These are phyloP conservation scores for Puntigrus tetrazona DNA, from an alignment of 2,113 vertebrate genomes.

Conservation along the genomic window DNA sequence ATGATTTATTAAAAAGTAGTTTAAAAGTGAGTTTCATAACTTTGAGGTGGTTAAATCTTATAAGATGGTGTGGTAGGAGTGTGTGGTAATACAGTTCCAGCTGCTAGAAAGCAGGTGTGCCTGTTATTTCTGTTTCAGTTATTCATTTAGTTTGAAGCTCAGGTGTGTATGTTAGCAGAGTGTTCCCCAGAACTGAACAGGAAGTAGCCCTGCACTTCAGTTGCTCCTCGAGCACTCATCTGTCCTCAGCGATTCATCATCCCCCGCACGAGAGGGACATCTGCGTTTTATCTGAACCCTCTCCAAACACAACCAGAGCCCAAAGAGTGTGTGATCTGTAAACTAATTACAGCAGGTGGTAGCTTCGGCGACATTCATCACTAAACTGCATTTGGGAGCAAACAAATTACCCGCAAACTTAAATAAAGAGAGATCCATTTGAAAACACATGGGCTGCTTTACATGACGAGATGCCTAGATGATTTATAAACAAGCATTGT, in stretches of 20 bases:
- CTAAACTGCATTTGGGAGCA: not conserved
- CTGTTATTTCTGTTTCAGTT: not conserved
- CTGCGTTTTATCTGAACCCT: conserved; percentile 34
- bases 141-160: not conserved
- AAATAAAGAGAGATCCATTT: not conserved
- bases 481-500: not conserved
- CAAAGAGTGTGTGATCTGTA: conserved; percentile 9
- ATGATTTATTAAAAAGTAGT: not conserved
- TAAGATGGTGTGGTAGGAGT: not conserved
- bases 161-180: conserved; percentile 18
- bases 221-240: not conserved
- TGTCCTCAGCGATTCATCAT: conserved; percentile 18
- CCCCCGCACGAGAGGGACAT: conserved; percentile 17
- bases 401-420: not conserved
- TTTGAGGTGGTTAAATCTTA: not conserved
- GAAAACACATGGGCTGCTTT: not conserved
- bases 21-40: not conserved
- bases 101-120: not conserved
- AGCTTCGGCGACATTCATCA: not conserved
- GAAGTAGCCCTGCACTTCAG: not conserved
- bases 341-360: conserved; percentile 10
- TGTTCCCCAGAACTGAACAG: not conserved
- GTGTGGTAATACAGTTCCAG: not conserved
- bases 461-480: not conserved
- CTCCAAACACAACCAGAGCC: conserved; percentile 15